Evolutionary conservation across 2,888 invertebrate species (phyloP), one percentile per base, ranked within the genome.

Genomic region (Drosophila subsilvestris): DNA sequence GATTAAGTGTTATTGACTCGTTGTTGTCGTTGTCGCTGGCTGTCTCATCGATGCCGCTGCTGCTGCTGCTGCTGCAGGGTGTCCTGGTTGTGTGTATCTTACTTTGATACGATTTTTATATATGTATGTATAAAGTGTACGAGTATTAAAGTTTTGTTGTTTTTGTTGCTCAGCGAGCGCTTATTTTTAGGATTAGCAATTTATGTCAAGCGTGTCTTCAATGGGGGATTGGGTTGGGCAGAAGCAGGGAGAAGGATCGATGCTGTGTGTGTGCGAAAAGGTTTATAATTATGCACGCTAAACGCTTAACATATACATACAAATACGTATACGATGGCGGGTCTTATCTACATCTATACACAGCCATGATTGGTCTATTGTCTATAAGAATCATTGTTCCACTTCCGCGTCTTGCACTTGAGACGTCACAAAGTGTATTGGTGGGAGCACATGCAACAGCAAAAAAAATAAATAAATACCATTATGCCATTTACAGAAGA

Each of bases 1-100:
- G 81, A 82, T 82, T 82, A 82, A 80, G 80, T 82, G 83, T 78
- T 83, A 78, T 83, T 82, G 80, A 79, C 77, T 81, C 79, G 58
- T 63, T 44, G 65, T 51, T 55, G 60, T 53, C 47, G 62, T 59
- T 61, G 65, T 20, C 17, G 57, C 9, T 25, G 25, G 25, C 6
- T 25, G 25, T 25, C 25, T 25, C 25, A 25, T 25, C 25, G 25
- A 25, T 58, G 60, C 44, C 53, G 74, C n/a, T 63, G 60, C 12
- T 60, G 55, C 12, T 47, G 48, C 9, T 58, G 61, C 25, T 25
- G 6, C 25, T 25, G 27, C n/a, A 27, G 27, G 27, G 27, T 20
- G 49, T 48, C n/a, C 14, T 47, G 25, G 17, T 10, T 50, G 51
- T 17, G 29, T 17, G 10, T 6, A 1, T 37, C 37, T n/a, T 37